A percentile compares a stretch with the other conserved stretches of the same genome.
Evolutionary conservation across 2,113 vertebrate species (phyloP).

Genomic region (Ctenodactylus gundi): DNA sequence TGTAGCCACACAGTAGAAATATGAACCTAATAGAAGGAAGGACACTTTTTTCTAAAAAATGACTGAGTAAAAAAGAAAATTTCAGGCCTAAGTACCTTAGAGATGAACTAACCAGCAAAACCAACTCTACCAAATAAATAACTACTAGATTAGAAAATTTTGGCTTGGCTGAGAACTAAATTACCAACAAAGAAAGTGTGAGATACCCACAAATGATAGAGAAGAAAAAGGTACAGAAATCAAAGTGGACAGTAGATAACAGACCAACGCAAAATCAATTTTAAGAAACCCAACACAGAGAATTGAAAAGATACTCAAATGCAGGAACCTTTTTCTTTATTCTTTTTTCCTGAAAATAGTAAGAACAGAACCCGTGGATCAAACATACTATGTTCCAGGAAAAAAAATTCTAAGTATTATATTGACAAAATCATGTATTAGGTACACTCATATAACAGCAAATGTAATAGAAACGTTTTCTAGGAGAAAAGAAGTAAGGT

Average conservation of each 20-base stretch:
- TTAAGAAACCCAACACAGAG: background rate
- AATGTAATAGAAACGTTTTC: background rate
- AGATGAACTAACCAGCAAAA: constrained; percentile 20
- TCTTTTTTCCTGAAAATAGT: background rate
- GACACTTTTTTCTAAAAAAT: background rate
- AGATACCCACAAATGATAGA: background rate
- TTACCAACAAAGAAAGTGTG: background rate
- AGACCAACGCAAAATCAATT: background rate
- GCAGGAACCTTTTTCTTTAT: background rate
- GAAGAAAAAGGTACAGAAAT: background rate
- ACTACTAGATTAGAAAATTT: background rate
- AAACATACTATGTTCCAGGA: background rate
- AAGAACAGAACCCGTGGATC: background rate
- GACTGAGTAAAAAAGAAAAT: background rate
- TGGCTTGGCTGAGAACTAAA: background rate
- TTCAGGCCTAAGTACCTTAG: background rate
- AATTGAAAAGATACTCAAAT: constrained; percentile 2
- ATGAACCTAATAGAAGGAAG: background rate
- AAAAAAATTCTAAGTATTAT: background rate
- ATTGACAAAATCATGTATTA: background rate
- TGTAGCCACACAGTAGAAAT: background rate
- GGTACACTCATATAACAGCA: background rate
- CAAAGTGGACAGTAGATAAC: background rate
- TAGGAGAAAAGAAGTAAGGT: background rate
- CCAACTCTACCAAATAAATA: background rate